Evolutionary conservation across 2,888 invertebrate species (phyloP).

Genomic region (Zaprionus bogoriensis): DNA sequence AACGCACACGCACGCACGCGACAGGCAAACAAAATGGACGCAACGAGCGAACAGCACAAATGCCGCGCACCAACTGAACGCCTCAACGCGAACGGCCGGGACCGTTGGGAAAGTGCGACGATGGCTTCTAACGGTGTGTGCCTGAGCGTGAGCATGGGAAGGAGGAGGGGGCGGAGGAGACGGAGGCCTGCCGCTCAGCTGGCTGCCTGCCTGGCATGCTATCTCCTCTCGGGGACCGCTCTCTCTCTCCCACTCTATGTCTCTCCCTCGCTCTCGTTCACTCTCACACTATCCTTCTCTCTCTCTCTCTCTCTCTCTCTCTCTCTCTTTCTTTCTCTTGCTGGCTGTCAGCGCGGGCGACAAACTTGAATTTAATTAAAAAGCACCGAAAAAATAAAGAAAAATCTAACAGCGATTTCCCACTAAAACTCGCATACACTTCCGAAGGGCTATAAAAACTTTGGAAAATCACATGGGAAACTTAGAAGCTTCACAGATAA

Average conservation of each 20-base stretch:
- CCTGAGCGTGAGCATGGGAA: not conserved
- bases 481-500: too few relatives aligned
- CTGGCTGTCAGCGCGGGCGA: slow-evolving; percentile 56
- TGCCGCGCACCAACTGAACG: slow-evolving; percentile 57
- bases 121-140: slow-evolving; percentile 21
- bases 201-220: slow-evolving; percentile 26
- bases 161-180: slow-evolving; percentile 1
- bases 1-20: slow-evolving; percentile 33
- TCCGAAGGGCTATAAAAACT: not conserved
- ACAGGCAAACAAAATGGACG: slow-evolving; percentile 49
- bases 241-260: slow-evolving; percentile 17
- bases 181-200: slow-evolving; percentile 21
- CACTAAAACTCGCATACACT: slow-evolving; percentile 21
- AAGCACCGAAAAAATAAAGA: slow-evolving; percentile 29
- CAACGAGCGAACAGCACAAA: slow-evolving; percentile 68
- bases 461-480: not conserved
- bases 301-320: slow-evolving; percentile 24
- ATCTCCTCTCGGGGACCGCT: slow-evolving; percentile 46
- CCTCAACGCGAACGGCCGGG: not conserved
- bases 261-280: slow-evolving; percentile 23
- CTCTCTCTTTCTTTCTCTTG: slow-evolving; percentile 26
- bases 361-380: slow-evolving; percentile 74
- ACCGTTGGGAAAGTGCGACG: slow-evolving; percentile 43
- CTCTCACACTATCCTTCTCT: slow-evolving; percentile 30
- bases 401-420: not conserved